phyloP scores from a whole-genome alignment of 2,113 vertebrate species.

The Camelus bactrianus region DNA sequence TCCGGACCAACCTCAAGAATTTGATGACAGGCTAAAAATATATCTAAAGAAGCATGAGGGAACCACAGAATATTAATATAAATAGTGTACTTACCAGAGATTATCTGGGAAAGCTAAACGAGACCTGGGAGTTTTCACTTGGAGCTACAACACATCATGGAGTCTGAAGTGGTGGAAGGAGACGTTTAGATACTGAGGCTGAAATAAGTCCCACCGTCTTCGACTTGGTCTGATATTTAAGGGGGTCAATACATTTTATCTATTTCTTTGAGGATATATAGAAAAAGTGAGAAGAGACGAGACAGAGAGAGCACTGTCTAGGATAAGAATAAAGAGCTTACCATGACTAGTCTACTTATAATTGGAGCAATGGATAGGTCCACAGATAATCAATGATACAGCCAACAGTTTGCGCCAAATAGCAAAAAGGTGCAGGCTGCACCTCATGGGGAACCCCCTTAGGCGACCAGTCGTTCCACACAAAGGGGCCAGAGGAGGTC shows the following conservation, averaged over 20 bases:
- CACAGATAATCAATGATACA: not conserved
- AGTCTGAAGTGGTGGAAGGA: not conserved
- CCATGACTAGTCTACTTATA: not conserved
- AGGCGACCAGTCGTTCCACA: not conserved
- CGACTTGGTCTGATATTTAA: not conserved
- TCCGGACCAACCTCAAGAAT: not conserved
- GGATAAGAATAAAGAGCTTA: not conserved
- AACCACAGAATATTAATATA: not conserved
- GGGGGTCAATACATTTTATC: not conserved
- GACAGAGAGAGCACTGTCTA: not conserved
- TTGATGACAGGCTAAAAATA: not conserved
- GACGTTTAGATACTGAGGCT: not conserved
- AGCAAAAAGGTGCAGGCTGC: not conserved
- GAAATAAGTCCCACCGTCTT: not conserved
- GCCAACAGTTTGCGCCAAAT: not conserved
- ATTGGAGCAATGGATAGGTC: not conserved
- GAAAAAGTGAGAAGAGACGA: not conserved
- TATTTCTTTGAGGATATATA: not conserved
- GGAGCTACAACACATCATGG: not conserved
- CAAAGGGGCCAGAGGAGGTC: not conserved
- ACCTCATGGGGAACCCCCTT: not conserved
- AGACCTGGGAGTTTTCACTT: not conserved
- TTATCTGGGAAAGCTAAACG: not conserved
- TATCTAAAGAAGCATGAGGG: not conserved
- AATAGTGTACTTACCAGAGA: not conserved